Evolutionary conservation across 2,888 invertebrate species (phyloP).

Genomic region (Podabrus alpinus): DNA sequence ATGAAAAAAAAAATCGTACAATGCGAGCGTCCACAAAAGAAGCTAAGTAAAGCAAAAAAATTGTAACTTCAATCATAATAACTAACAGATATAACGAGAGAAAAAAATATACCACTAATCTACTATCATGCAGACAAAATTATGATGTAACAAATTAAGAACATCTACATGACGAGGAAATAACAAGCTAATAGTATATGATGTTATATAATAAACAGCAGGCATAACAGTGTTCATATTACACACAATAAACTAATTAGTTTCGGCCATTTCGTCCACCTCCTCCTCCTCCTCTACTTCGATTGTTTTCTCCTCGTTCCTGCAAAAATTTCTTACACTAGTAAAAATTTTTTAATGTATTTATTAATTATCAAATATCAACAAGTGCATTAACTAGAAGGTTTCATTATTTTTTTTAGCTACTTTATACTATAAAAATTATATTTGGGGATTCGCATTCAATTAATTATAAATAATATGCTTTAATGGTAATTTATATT

Average conservation of each 20-base stretch:
- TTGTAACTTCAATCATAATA: constrained; percentile 25
- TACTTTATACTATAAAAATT: too few relatives aligned
- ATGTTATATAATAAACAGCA: constrained; percentile 42
- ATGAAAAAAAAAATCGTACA: not conserved
- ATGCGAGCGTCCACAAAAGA: constrained; percentile 28
- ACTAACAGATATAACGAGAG: not conserved
- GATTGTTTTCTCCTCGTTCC: constrained; percentile 50
- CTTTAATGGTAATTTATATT: constrained; percentile 35
- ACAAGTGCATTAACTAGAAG: not conserved
- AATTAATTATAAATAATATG: too few relatives aligned
- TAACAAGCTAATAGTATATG: constrained; percentile 45
- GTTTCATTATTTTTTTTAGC: too few relatives aligned
- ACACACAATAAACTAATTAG: constrained; percentile 34
- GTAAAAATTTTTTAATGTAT: not conserved
- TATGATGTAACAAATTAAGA: constrained; percentile 42
- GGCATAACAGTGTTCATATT: constrained; percentile 45
- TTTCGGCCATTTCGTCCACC: constrained; percentile 50
- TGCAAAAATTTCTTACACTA: constrained; percentile 26
- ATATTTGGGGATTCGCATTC: too few relatives aligned
- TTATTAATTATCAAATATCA: not conserved
- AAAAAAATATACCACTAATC: constrained; percentile 35
- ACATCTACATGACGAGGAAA: constrained; percentile 38
- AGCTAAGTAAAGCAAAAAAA: constrained; percentile 29
- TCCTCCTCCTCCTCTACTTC: constrained; percentile 49
- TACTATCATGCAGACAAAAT: constrained; percentile 42